Evolutionary conservation across 1,140 invertebrate species (phyloP).

Genomic region (Cyclargus thomasi): DNA sequence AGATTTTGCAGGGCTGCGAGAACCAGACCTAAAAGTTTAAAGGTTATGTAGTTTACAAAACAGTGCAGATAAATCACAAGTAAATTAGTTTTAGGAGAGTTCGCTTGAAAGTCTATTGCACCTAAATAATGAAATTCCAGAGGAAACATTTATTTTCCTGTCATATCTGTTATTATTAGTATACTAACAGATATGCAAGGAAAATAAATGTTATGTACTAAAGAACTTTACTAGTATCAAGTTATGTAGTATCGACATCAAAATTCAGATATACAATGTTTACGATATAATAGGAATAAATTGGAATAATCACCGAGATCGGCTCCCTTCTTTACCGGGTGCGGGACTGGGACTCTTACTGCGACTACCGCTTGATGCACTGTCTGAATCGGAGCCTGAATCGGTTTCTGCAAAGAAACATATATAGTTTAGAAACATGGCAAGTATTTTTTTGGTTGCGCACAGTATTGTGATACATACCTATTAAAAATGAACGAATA

Average conservation of each 20-base stretch:
- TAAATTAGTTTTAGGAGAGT: no score
- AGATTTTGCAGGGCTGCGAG: slow-evolving; percentile 59
- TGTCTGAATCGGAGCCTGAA: slow-evolving; percentile 73
- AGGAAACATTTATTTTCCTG: background rate
- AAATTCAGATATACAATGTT: no score
- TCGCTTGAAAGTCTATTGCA: background rate
- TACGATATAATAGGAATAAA: no score
- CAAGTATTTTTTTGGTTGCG: background rate
- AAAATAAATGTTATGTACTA: no score
- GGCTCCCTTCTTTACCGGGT: slow-evolving; percentile 54
- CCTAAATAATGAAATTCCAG: no score
- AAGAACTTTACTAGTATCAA: no score
- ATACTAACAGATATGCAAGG: no score
- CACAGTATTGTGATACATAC: background rate
- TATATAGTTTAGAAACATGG: background rate
- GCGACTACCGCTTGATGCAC: slow-evolving; percentile 70
- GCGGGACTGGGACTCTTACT: slow-evolving; percentile 73
- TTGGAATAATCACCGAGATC: slow-evolving; percentile 45
- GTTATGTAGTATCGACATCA: no score
- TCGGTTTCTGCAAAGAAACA: slow-evolving; percentile 46
- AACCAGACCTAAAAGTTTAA: slow-evolving; percentile 47
- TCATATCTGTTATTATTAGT: no score
- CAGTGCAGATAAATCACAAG: no score
- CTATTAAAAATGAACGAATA: background rate
- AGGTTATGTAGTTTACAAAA: no score